These are phyloP conservation scores for Xestia ashworthii DNA, from an alignment of 2,888 invertebrate genomes.

Conservation along the genomic window DNA sequence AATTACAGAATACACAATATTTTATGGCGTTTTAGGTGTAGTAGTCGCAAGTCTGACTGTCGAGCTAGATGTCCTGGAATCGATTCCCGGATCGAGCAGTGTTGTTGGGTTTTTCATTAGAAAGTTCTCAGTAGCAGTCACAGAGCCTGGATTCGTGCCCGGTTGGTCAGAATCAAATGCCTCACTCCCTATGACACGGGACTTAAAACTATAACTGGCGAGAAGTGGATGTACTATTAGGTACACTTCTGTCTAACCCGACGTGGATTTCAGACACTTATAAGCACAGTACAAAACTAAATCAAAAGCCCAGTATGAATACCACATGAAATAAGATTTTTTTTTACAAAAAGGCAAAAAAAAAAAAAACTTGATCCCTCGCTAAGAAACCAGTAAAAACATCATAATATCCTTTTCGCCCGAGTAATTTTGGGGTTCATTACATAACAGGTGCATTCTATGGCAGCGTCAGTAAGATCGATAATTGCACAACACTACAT, in stretches of 20 bases:
- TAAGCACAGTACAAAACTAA: background rate
- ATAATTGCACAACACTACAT: constrained; percentile 21
- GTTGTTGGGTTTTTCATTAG: too few species aligned
- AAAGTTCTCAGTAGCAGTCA: too few species aligned
- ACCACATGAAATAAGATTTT: too few species aligned
- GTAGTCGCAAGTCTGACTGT: too few species aligned
- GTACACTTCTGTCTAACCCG: too few species aligned
- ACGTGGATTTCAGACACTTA: background rate
- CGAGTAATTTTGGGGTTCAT: constrained; percentile 31
- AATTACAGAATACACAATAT: constrained; percentile 1
- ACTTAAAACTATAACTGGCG: too few species aligned
- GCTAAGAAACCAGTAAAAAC: constrained; percentile 18
- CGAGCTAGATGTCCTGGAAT: too few species aligned
- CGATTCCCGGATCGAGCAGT: too few species aligned
- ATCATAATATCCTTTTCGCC: constrained; percentile 1
- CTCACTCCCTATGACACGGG: too few species aligned
- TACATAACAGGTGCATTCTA: constrained; percentile 21
- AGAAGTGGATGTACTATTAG: too few species aligned
- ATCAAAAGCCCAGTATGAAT: background rate
- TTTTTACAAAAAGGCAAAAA: background rate
- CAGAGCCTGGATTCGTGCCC: too few species aligned
- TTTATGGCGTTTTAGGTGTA: background rate
- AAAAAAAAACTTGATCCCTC: constrained; percentile 3
- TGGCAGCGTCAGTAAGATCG: constrained; percentile 10
- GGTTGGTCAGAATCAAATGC: too few species aligned